Percentiles rank a stretch among this genome's conserved stretches.
Conservation (phyloP, 2,797 vertebrate genomes). For the Acrossocheilus wenchowensis region DNA sequence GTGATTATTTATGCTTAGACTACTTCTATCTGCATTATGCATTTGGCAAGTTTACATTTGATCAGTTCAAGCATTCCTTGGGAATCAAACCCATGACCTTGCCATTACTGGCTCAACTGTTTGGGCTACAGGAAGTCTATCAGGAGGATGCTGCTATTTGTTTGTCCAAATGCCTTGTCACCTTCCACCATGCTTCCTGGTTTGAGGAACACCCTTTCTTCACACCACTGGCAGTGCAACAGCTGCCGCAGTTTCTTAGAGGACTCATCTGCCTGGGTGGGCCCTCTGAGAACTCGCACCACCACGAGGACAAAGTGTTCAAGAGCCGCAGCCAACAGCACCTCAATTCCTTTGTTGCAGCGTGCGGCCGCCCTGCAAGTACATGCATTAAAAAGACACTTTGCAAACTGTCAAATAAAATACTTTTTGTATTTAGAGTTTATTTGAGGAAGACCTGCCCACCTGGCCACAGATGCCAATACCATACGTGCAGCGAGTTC, state of each 20-base stretch:
- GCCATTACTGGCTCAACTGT: neutral
- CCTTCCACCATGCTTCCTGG: slow-evolving; percentile 93
- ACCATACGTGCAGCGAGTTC: slow-evolving; percentile 93
- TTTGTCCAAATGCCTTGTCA: slow-evolving; percentile 66
- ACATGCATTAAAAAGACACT: slow-evolving; percentile 1
- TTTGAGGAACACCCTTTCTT: slow-evolving; percentile 93
- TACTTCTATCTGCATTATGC: neutral
- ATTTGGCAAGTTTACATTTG: neutral
- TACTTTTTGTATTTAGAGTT: neutral
- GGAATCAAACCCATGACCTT: neutral
- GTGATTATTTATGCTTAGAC: neutral
- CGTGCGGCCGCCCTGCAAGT: slow-evolving; percentile 89
- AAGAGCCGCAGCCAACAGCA: slow-evolving; percentile 90
- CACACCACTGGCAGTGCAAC: slow-evolving; percentile 97
- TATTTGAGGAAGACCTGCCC: neutral
- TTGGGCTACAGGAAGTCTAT: neutral
- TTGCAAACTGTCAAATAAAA: slow-evolving; percentile 9
- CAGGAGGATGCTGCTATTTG: neutral
- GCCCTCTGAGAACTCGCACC: slow-evolving; percentile 90
- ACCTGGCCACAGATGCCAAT: slow-evolving; percentile 85
- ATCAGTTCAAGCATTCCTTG: neutral
- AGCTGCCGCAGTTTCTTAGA: slow-evolving; percentile 87
- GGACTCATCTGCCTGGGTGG: slow-evolving; percentile 88
- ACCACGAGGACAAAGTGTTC: slow-evolving; percentile 97
- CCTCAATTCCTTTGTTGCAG: slow-evolving; percentile 96